These are phyloP conservation scores for Globodera rostochiensis DNA, from an alignment of 1,140 invertebrate genomes.

Conservation along the genomic window DNA sequence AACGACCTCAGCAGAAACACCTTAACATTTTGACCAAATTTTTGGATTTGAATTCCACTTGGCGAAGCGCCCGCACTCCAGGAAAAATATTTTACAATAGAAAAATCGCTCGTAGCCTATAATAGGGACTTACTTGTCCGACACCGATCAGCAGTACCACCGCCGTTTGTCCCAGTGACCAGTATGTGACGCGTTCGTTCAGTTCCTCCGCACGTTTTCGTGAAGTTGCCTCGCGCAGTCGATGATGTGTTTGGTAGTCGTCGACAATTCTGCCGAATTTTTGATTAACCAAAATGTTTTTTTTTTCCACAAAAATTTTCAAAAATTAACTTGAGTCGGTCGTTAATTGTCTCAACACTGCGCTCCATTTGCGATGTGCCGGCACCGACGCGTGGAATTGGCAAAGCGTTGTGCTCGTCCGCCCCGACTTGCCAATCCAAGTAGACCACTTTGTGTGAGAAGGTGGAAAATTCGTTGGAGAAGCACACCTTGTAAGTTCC, in stretches of 20 bases:
- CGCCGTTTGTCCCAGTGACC: conserved; percentile 85
- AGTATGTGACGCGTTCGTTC: conserved; percentile 86
- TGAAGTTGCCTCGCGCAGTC: conserved; percentile 87
- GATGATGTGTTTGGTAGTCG: conserved; percentile 80
- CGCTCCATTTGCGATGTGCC: conserved; percentile 50
- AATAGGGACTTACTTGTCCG: conserved; percentile 75
- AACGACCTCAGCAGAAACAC: conserved; percentile 38
- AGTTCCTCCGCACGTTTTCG: conserved; percentile 91
- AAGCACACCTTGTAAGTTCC: conserved; percentile 75
- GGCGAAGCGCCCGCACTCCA: neutral
- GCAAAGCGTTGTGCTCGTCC: conserved; percentile 28
- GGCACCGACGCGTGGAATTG: conserved; percentile 36
- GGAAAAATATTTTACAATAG: neutral
- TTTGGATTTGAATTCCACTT: conserved; percentile 67
- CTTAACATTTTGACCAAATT: conserved; percentile 4
- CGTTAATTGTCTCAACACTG: conserved; percentile 49
- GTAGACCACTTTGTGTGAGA: conserved; percentile 98
- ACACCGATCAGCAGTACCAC: conserved; percentile 82
- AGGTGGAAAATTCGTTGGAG: conserved; percentile 98
- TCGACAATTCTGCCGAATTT: conserved; percentile 38
- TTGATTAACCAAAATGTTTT: neutral
- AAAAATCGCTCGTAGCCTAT: neutral
- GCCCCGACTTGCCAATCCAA: conserved; percentile 75
- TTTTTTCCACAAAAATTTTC: neutral
- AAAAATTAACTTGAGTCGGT: conserved; percentile 34